These are phyloP conservation scores for Daphoenositta chrysoptera DNA, from an alignment of 2,113 vertebrate species.

Conservation along the genomic window DNA sequence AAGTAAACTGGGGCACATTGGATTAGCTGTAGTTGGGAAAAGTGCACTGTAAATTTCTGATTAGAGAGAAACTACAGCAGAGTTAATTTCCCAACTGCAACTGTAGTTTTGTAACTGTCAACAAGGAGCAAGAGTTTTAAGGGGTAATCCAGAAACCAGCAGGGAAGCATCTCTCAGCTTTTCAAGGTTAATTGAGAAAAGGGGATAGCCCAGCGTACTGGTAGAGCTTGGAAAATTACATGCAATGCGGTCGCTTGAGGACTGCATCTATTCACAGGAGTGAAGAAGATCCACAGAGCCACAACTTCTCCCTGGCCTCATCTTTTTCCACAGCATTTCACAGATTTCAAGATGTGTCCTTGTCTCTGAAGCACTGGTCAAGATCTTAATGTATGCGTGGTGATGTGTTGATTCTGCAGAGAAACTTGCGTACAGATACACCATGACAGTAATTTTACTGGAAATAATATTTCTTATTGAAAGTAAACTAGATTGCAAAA, in stretches of 20 bases:
- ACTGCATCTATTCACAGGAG: constrained; percentile 1
- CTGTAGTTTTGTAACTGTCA: constrained; percentile 36
- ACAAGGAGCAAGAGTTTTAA: constrained; percentile 55
- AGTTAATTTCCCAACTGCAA: constrained; percentile 32
- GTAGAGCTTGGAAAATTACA: constrained; percentile 1
- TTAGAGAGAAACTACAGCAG: constrained; percentile 7
- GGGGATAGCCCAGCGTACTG: background rate
- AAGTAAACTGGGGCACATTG: background rate
- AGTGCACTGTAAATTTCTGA: background rate
- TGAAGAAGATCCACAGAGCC: background rate
- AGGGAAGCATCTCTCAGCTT: constrained; percentile 56
- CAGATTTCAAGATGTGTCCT: constrained; percentile 10
- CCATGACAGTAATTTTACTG: background rate
- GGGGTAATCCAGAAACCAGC: constrained; percentile 60
- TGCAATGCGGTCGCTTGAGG: background rate
- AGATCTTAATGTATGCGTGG: background rate
- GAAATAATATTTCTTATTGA: background rate
- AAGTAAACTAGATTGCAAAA: constrained; percentile 5
- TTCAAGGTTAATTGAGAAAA: constrained; percentile 66
- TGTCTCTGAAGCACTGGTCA: background rate
- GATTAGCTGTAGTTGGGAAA: background rate
- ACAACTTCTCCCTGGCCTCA: background rate
- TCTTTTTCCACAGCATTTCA: background rate
- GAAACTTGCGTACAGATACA: background rate
- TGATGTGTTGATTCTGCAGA: background rate